Base-by-base conservation (phyloP, 2,113 vertebrate genomes). In the Chauna torquata region DNA sequence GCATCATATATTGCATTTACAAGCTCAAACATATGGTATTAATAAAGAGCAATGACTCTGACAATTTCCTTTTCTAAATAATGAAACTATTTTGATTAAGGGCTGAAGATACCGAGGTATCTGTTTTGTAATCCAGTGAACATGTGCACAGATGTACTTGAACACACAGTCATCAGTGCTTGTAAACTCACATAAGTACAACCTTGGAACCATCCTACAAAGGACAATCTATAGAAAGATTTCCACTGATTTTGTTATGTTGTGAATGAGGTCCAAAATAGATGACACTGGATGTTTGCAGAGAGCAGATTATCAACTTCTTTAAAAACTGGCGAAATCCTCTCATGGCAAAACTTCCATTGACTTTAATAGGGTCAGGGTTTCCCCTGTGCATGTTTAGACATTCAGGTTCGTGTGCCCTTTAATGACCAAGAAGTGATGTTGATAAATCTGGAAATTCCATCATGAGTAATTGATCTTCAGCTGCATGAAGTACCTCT, bases 61-160 rank as follows among this genome's bases (percentile, higher is more conserved):
- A 65, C n/a, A 54, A 81, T 93, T 89, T 87, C 19, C 52, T 94
- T 89, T 88, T 76, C 62, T 92, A 94, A 90, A 83, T 71, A 64
- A 64, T 49, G 24, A 25, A 91, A 57, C 11, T 52, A 78, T 47
- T 88, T 82, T 81, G 30, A 57, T 64, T 66, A 81, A 71, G 57
- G 22, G 40, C 61, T 94, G 65, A 82, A 82, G 77, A 89, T 79
- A 57, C 80, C 92, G 90, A 83, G 70, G 44, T 92, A 64, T 76
- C 65, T 32, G 32, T 94, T 88, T 94, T 79, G 72, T 86, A 96
- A 92, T 85, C 78, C 62, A 58, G 34, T 49, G 86, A 91, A 84
- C 6, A 9, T 30, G 34, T 82, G 54, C 32, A 66, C 79, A 65
- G 72, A 90, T 88, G 82, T 90, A 76, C 57, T 92, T 71, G 80